These are phyloP conservation scores for Spatulosminthurus flaviceps DNA, from an alignment of 2,888 invertebrate genomes.

Conservation along the genomic window DNA sequence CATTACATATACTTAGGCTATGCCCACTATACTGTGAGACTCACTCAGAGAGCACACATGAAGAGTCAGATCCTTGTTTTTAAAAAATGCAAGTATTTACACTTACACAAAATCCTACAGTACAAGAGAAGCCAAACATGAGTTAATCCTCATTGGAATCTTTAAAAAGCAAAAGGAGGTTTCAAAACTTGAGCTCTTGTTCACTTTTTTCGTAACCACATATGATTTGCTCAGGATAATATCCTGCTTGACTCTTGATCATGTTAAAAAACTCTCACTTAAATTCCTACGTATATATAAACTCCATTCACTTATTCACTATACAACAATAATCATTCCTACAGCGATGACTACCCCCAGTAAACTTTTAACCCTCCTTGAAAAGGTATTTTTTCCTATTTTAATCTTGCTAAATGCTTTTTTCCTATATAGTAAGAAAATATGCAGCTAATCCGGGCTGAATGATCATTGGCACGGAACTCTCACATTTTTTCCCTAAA, in stretches of 20 bases:
- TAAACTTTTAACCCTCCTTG: no score
- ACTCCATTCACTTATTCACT: no score
- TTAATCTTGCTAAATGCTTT: no score
- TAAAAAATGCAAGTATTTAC: neutral
- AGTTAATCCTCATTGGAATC: neutral
- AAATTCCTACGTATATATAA: no score
- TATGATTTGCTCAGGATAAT: neutral
- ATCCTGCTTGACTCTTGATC: no score
- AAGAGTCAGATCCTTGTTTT: neutral
- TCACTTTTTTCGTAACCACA: neutral
- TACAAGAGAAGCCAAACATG: neutral
- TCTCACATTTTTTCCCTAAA: neutral
- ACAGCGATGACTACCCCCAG: no score
- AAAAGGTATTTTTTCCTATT: no score
- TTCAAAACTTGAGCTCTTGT: neutral
- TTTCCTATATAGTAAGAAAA: neutral
- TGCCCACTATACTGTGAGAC: no score
- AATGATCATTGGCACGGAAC: neutral
- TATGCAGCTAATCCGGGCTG: neutral
- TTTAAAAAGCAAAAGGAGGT: neutral
- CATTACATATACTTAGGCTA: no score
- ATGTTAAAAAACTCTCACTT: no score
- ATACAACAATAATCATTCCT: no score
- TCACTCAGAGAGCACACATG: no score
- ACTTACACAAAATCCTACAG: neutral